phyloP scores from a whole-genome alignment of 2,113 vertebrate species.

The Mesembrinibis cayennensis region DNA sequence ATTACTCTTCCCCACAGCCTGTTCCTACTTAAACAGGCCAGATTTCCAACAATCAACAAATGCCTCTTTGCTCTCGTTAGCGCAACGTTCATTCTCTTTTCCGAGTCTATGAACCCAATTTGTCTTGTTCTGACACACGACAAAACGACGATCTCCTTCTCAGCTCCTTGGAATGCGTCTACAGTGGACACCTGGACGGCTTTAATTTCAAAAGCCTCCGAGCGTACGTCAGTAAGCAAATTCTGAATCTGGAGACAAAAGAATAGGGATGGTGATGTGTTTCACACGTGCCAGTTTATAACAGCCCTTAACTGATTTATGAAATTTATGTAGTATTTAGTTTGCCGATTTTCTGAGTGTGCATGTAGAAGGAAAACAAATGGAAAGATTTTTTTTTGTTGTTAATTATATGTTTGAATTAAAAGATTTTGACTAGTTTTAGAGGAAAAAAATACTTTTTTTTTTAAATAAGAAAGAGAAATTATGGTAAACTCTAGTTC shows the following conservation, averaged over 20 bases:
- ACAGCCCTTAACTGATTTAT: too few relatives aligned
- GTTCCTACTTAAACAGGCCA: conserved; percentile 75
- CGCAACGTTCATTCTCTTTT: conserved; percentile 77
- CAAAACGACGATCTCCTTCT: conserved; percentile 78
- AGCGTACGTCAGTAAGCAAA: conserved; percentile 14
- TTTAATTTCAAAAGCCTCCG: not conserved
- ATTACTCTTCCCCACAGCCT: conserved; percentile 76
- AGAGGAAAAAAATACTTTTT: not conserved
- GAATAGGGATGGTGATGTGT: not conserved
- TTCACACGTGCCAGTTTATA: not conserved
- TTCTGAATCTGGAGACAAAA: conserved; percentile 60
- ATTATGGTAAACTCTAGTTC: not conserved
- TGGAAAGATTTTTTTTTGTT: not conserved
- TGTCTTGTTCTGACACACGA: conserved; percentile 80
- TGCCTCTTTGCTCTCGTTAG: conserved; percentile 79
- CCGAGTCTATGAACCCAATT: conserved; percentile 79
- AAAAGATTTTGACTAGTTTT: not conserved
- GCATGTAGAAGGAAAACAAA: not conserved
- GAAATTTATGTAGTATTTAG: not conserved
- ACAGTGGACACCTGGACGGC: conserved; percentile 80
- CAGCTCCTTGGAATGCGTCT: conserved; percentile 82
- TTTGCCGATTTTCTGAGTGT: not conserved
- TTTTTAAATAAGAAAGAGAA: not conserved
- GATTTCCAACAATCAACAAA: conserved; percentile 75
- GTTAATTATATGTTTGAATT: not conserved